A percentile compares a stretch with the other conserved stretches of the same genome.
Evolutionary conservation across 2,113 vertebrate genomes (phyloP).

Genomic region (Tringa solitaria): DNA sequence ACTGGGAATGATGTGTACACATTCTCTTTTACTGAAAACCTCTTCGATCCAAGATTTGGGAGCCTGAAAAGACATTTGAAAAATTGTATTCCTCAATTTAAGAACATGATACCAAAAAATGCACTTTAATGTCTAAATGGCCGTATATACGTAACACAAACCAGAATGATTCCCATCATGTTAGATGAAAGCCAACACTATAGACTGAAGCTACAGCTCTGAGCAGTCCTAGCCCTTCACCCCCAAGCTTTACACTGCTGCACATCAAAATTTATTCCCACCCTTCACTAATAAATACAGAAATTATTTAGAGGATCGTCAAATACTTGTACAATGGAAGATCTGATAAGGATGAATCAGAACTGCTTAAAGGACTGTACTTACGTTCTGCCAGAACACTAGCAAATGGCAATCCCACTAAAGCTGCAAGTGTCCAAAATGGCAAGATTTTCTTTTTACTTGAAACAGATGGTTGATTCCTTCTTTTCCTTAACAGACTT

Average conservation of each 20-base stretch:
- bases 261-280: neutral
- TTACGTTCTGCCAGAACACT: neutral
- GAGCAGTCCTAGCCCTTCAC: neutral
- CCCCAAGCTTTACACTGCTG: neutral
- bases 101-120: neutral
- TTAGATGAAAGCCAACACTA: neutral
- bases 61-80: constrained; percentile 75
- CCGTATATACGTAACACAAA: neutral
- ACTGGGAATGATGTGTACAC: constrained; percentile 84
- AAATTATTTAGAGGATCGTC: neutral
- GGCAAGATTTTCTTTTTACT: neutral
- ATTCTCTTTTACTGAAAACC: constrained; percentile 91
- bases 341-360: neutral
- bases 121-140: neutral
- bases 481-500: neutral
- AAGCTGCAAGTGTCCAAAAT: neutral
- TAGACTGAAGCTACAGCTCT: neutral
- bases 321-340: neutral
- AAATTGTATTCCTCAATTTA: neutral
- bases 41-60: constrained; percentile 90
- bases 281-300: neutral
- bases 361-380: neutral
- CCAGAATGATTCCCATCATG: neutral
- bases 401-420: neutral
- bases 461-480: neutral